Evolutionary conservation across 2,888 invertebrate species (phyloP), one percentile per base, ranked within the genome.

Genomic region (Aphodius granarius): DNA sequence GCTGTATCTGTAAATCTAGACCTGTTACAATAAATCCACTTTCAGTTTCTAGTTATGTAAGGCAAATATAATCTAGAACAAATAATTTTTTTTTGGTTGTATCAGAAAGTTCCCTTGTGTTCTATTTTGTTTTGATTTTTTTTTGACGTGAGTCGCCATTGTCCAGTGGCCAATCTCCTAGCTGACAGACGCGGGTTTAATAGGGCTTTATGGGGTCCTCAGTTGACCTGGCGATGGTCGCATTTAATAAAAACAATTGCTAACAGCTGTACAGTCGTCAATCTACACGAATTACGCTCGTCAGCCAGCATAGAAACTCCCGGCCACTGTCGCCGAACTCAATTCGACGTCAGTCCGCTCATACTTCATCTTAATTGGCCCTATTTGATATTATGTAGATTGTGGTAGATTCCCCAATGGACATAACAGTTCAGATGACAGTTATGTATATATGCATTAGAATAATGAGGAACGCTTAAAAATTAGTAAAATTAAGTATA

Each of bases 161-260:
- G 43, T 43, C 43, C 43, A 9, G 43, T 13, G 2, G n/a, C n/a
- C n/a, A n/a, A n/a, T n/a, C n/a, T 43, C 6, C 43, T 43, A 13
- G 43, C 43, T 43, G 13, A 43, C 43, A 43, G 13, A 3, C 43
- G 43, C 43, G 1, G 43, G 43, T 21, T 68, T 68, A 68, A 68
- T 68, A 68, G 68, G 22, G 68, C 21, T 68, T 68, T 68, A 68
- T 68, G 68, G 68, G 68, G 68, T 68, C 68, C 22, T 68, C 21
- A 68, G 68, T 68, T 68, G 68, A 68, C 68, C 68, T 22, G 68
- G 5, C 76, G 82, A 78, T 82, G 82, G 82, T 79, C 82, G 81
- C 80, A 80, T 80, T 83, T 83, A 86, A 85, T 85, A 83, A 84
- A 84, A 84, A 84, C 86, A 86, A 86, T 86, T 86, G 85, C 81